Base-by-base conservation (phyloP, 2,113 vertebrate species). In the Corapipo altera region DNA sequence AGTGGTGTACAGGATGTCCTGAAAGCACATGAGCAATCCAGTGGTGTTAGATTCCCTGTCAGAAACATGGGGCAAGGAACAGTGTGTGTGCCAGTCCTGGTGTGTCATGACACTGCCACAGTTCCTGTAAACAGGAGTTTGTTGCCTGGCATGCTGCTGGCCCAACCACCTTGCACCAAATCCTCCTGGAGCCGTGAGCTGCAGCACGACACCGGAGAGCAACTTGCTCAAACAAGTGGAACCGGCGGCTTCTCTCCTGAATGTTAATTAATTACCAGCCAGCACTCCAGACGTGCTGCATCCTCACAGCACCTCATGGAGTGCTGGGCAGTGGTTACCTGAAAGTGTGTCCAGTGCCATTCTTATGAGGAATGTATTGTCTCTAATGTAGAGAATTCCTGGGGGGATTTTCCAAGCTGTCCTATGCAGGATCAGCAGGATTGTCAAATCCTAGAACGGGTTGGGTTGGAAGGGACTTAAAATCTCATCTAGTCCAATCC, bases 11-110 rank as follows among this genome's bases (percentile, higher is more conserved):
- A 0, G 15, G 23, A 15, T 3, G 12, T 3, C 8, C 51, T 5
- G 59, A 64, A 82, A 37, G 12, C 19, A 19, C 28, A 7, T 0
- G 22, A 85, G 46, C 48, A 23, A 43, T 1, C 21, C 1, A 5
- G 32, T 0, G 12, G 41, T 26, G 6, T 33, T 19, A 30, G 55
- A 20, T 7, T 20, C 44, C 23, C 15, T 12, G 22, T 9, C 71
- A 54, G 49, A 64, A 54, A 61, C 6, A 1, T 3, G 6, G 23
- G 51, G 43, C 37, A 33, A 57, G 66, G 66, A 78, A 54, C 0
- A 0, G 11, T 0, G 21, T 3, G 39, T 8, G 44, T 3, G 14
- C n/a, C 6, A 15, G 15, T 14, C 28, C 33, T 32, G 15, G 9
- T 23, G 26, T 54, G 30, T n/a, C 55, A 33, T 2, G 3, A 22